Percentiles rank a stretch among this genome's conserved stretches.
These are phyloP conservation scores for Elmis aenea DNA, from an alignment of 2,888 invertebrate species.

Conservation along the genomic window DNA sequence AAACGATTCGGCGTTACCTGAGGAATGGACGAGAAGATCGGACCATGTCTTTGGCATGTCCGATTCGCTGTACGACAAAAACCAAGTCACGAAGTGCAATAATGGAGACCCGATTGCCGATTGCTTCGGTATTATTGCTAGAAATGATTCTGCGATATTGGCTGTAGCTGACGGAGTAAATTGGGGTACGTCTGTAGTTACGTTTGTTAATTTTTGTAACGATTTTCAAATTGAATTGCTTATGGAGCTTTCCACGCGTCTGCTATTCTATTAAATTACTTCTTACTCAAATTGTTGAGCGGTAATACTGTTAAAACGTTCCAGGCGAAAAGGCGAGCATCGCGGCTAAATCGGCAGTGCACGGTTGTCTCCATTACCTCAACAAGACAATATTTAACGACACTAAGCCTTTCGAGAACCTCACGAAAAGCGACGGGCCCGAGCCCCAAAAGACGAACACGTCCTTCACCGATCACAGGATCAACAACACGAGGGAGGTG, in stretches of 20 bases:
- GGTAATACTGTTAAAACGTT: too few species aligned
- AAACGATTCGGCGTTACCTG: slow-evolving; percentile 35
- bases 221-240: too few species aligned
- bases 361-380: slow-evolving; percentile 78
- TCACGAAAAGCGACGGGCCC: slow-evolving; percentile 34
- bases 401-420: slow-evolving; percentile 41
- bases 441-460: slow-evolving; percentile 9
- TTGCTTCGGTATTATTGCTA: slow-evolving; percentile 71
- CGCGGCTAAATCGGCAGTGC: slow-evolving; percentile 80
- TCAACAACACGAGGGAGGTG: slow-evolving; percentile 61
- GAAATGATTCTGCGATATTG: slow-evolving; percentile 70
- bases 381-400: slow-evolving; percentile 62
- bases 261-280: too few species aligned
- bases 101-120: slow-evolving; percentile 84
- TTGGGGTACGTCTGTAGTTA: slow-evolving; percentile 71
- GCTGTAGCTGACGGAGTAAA: slow-evolving; percentile 87
- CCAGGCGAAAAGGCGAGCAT: slow-evolving; percentile 70
- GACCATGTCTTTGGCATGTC: slow-evolving; percentile 63
- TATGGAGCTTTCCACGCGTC: too few species aligned
- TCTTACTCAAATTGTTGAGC: too few species aligned
- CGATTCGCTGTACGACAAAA: slow-evolving; percentile 77
- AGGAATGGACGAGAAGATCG: slow-evolving; percentile 55
- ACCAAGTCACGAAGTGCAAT: slow-evolving; percentile 65
- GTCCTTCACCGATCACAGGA: slow-evolving; percentile 28
- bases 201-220: neutral